phyloP scores from a whole-genome alignment of 2,888 invertebrate genomes.

The Chrysolina oricalcia region DNA sequence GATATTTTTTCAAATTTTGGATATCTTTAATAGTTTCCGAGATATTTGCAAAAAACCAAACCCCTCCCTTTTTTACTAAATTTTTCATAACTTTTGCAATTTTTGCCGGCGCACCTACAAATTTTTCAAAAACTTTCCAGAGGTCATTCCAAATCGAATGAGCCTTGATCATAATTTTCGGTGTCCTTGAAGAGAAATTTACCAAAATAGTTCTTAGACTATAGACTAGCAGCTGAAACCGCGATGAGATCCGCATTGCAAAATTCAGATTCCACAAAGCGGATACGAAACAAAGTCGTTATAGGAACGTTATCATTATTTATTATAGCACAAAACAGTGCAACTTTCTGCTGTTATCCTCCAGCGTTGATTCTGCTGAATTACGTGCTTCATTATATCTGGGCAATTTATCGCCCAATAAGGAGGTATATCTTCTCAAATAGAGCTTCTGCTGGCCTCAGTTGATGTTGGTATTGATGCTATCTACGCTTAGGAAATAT shows the following conservation, averaged over 20 bases:
- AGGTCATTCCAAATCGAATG: no score
- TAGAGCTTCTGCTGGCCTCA: neutral
- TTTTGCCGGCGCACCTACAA: no score
- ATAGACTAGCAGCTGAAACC: no score
- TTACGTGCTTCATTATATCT: constrained; percentile 12
- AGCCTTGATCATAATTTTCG: no score
- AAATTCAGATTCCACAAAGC: neutral
- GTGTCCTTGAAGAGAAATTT: no score
- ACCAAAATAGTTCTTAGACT: no score
- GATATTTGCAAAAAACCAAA: no score
- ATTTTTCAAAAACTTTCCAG: no score
- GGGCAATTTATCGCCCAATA: constrained; percentile 4
- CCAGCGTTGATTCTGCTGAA: neutral
- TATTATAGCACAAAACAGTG: neutral
- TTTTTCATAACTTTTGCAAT: no score
- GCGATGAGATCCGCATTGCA: neutral
- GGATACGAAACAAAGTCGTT: neutral
- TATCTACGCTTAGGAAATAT: constrained; percentile 1
- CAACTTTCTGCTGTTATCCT: neutral
- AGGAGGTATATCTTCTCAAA: constrained; percentile 4
- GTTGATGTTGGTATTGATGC: neutral
- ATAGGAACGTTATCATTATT: neutral
- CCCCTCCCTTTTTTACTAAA: no score
- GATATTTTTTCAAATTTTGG: no score
- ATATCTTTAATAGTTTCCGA: no score